Evolutionary conservation across 1,140 invertebrate species (phyloP).

Genomic region (Drosophila sechellia): DNA sequence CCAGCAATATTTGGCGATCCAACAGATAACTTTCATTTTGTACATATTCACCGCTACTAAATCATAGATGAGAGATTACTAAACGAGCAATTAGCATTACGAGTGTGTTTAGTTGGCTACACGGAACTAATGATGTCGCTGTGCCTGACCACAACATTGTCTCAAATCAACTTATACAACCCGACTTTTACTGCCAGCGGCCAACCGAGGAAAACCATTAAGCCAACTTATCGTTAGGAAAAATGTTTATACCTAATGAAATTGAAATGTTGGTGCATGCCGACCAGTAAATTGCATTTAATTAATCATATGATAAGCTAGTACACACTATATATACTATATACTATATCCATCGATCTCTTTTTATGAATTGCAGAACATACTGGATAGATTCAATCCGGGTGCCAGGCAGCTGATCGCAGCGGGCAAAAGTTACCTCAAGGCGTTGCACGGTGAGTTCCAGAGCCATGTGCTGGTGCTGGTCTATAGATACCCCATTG

Average conservation of each 20-base stretch:
- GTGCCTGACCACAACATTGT: slow-evolving; percentile 59
- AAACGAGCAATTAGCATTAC: slow-evolving; percentile 62
- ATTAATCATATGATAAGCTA: slow-evolving; percentile 41
- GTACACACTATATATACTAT: slow-evolving; percentile 9
- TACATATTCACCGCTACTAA: slow-evolving; percentile 40
- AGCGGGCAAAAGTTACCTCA: slow-evolving; percentile 95
- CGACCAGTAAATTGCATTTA: slow-evolving; percentile 63
- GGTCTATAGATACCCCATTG: slow-evolving; percentile 3
- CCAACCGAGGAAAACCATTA: slow-evolving; percentile 53
- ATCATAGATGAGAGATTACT: slow-evolving; percentile 38
- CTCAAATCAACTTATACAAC: slow-evolving; percentile 61
- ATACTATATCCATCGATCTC: slow-evolving; percentile 28
- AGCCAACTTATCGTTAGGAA: not conserved
- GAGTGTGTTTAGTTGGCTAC: slow-evolving; percentile 41
- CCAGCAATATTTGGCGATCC: not conserved
- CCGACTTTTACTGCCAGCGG: slow-evolving; percentile 65
- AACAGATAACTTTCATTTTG: slow-evolving; percentile 43
- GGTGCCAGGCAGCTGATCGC: slow-evolving; percentile 95
- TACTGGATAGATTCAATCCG: slow-evolving; percentile 97
- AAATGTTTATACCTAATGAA: slow-evolving; percentile 34
- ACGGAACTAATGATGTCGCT: slow-evolving; percentile 72
- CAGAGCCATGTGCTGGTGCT: not conserved
- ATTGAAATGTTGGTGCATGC: slow-evolving; percentile 48
- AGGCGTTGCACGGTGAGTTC: slow-evolving; percentile 95
- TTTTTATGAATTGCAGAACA: slow-evolving; percentile 89